A percentile compares a stretch with the other conserved stretches of the same genome.
Conservation (phyloP, 2,113 vertebrate genomes). For the Ictalurus furcatus region DNA sequence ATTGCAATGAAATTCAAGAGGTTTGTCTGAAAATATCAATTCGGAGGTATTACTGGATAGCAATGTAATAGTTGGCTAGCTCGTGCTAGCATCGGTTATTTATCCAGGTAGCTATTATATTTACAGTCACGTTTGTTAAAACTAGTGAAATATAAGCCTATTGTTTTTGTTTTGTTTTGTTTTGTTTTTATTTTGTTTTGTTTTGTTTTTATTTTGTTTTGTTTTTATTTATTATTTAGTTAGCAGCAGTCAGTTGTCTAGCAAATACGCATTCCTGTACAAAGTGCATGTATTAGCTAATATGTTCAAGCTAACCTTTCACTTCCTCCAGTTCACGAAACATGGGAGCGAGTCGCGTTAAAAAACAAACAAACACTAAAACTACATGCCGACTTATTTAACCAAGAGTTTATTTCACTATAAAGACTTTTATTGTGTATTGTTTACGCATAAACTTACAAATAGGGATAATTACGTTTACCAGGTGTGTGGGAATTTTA, state of each 20-base stretch:
- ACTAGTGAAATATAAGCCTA: background rate
- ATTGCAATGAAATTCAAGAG: background rate
- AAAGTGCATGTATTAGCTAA: background rate
- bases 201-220: too few species aligned
- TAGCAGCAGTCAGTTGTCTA: too few species aligned
- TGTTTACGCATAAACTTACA: background rate
- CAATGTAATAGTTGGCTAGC: background rate
- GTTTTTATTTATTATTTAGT: background rate
- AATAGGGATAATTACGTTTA: background rate
- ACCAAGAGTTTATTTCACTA: background rate
- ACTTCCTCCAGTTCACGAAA: background rate
- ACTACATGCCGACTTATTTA: background rate
- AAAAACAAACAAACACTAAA: background rate
- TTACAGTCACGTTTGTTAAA: background rate
- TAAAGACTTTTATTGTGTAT: background rate
- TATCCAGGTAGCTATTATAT: background rate
- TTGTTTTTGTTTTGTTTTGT: background rate
- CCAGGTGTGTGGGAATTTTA: background rate
- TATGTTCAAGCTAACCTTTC: background rate
- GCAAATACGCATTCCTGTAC: background rate
- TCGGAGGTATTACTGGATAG: background rate
- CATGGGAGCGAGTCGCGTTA: background rate
- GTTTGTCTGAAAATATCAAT: slow-evolving; percentile 6
- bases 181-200: too few species aligned
- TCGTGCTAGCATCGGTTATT: background rate